Base-by-base conservation (phyloP, 2,888 invertebrate species). In the Priocnemis perturbator region DNA sequence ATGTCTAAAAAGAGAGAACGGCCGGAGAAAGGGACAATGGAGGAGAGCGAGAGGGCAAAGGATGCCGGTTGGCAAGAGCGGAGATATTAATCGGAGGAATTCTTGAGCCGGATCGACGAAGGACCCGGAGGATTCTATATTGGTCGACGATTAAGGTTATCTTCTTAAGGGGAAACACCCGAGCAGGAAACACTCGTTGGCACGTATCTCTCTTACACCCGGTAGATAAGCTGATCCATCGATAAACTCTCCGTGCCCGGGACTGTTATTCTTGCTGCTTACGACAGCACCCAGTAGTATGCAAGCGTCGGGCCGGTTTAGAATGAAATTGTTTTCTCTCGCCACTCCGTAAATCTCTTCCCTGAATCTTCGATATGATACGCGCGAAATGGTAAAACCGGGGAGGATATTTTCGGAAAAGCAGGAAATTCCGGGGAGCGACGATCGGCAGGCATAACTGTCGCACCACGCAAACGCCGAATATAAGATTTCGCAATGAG, bases 221-320 rank as follows among this genome's bases (percentile, higher is more conserved):
- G 79, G 73, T 76, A 79, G 79, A 79, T 81, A 81, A 76, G 76
- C 71, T 74, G 79, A 79, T 79, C 78, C 78, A 71, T 53, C 74
- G 79, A 79, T 81, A 81, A 81, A 78, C 73, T 69, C 62, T 53
- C n/a, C n/a, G n/a, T n/a, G 70, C 63, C 76, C 37, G 37, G 37
- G 72, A 79, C 62, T 64, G 74, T 72, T 69, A 70, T 74, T 76
- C 60, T 62, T 66, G 64, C 66, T 66, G 71, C 64, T 70, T 44
- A 53, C 58, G 65, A 65, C 68, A 67, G 65, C 64, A 67, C 60
- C 61, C 23, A 60, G 56, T 44, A 3, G 37, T 37, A 11, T 11
- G 37, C 37, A 26, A 61, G 64, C 64, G n/a, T 48, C 45, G 1
- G 37, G 11, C 37, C 37, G 71, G 64, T 59, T 37, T 37, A 37